These are phyloP conservation scores for Andrena minutula DNA, from an alignment of 2,888 invertebrate genomes.

Conservation along the genomic window DNA sequence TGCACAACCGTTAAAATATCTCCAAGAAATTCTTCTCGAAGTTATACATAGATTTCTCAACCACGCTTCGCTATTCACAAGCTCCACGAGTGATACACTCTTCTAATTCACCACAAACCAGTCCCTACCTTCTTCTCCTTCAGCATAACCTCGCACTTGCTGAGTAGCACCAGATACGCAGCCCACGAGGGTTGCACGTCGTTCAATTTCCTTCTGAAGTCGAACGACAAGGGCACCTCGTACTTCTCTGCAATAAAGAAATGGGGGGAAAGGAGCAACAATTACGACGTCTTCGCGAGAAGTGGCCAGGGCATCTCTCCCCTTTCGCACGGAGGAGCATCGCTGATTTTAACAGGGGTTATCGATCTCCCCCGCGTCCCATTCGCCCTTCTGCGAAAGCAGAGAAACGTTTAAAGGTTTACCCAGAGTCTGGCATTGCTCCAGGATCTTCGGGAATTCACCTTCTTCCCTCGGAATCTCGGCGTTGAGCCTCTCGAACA, in stretches of 20 bases:
- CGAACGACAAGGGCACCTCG: slow-evolving; percentile 89
- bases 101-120: background rate
- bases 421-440: slow-evolving; percentile 90
- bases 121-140: slow-evolving; percentile 89
- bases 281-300: background rate
- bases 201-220: slow-evolving; percentile 87
- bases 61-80: no score
- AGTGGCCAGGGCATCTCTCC: background rate
- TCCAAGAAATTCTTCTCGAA: no score
- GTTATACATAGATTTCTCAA: no score
- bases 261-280: slow-evolving; percentile 1
- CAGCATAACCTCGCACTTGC: slow-evolving; percentile 91
- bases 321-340: background rate
- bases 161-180: slow-evolving; percentile 89
- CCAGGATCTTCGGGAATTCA: slow-evolving; percentile 91
- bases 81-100: no score
- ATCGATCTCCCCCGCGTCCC: slow-evolving; percentile 34
- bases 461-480: slow-evolving; percentile 89
- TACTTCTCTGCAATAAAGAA: slow-evolving; percentile 87
- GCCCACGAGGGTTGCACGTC: slow-evolving; percentile 89
- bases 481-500: slow-evolving; percentile 89
- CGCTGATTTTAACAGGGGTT: slow-evolving; percentile 18
- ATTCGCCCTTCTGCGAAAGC: slow-evolving; percentile 25
- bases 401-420: slow-evolving; percentile 73
- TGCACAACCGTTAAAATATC: background rate